phyloP scores from a whole-genome alignment of 2,797 vertebrate species.

The Esox masquinongy region DNA sequence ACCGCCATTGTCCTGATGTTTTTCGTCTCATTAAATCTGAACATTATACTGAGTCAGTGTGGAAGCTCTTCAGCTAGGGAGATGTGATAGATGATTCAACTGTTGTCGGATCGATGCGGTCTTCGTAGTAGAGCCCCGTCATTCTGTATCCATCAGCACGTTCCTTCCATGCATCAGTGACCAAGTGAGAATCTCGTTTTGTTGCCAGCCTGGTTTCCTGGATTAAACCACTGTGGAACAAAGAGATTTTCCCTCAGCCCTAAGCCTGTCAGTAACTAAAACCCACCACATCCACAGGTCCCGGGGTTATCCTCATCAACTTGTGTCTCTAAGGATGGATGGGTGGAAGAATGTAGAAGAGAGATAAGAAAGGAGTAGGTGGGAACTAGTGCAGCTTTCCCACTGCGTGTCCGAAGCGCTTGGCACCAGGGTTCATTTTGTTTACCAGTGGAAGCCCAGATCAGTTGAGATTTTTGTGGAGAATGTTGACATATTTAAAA shows the following conservation, averaged over 20 bases:
- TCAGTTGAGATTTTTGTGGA: neutral
- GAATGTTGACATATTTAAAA: neutral
- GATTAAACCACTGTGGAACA: neutral
- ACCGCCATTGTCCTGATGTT: too few relatives aligned
- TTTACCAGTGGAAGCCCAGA: conserved; percentile 11
- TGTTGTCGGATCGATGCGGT: neutral
- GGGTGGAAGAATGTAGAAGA: neutral
- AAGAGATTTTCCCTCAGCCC: neutral
- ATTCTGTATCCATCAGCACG: neutral
- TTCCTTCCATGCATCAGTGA: neutral
- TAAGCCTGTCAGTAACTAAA: neutral
- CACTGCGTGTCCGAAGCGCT: conserved; percentile 18
- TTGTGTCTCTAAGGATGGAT: conserved; percentile 41
- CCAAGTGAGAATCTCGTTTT: neutral
- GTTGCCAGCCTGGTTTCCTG: neutral
- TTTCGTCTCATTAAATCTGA: neutral
- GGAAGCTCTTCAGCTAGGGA: neutral
- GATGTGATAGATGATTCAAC: neutral
- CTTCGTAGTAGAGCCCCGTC: neutral
- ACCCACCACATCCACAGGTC: conserved; percentile 33
- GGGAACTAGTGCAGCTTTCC: conserved; percentile 16
- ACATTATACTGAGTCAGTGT: neutral
- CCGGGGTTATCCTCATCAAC: conserved; percentile 39
- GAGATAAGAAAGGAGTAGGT: conserved; percentile 11
- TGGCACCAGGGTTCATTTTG: conserved; percentile 31